Percentiles rank a stretch among this genome's conserved stretches.
Evolutionary conservation across 1,140 invertebrate genomes (phyloP).

Genomic region (Dendrolimus kikuchii): DNA sequence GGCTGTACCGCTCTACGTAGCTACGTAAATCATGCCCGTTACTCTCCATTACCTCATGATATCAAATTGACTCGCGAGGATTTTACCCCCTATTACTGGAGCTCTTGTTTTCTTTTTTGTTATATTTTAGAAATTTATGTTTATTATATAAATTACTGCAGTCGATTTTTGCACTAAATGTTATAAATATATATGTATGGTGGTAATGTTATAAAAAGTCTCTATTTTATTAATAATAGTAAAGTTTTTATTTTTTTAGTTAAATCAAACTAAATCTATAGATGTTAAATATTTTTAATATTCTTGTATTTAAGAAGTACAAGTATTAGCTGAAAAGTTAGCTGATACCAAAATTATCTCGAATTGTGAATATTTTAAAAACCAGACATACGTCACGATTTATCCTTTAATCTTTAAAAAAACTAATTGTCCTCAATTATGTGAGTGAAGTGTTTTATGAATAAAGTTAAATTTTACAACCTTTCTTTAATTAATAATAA

Average conservation of each 20-base stretch:
- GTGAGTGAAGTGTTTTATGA: no score
- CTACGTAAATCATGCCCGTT: slow-evolving; percentile 67
- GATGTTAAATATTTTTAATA: background rate
- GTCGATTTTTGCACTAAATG: background rate
- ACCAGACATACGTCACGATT: no score
- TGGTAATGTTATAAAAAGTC: background rate
- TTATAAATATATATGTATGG: background rate
- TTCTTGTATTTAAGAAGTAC: no score
- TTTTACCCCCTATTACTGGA: slow-evolving; percentile 27
- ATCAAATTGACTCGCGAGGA: slow-evolving; percentile 65
- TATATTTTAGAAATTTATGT: slow-evolving; percentile 5
- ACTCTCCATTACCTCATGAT: slow-evolving; percentile 70
- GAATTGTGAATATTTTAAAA: no score
- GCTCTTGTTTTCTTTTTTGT: slow-evolving; percentile 25
- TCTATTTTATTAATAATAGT: background rate
- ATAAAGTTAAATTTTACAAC: no score
- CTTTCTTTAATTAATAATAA: no score
- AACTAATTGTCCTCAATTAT: no score
- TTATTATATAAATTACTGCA: no score
- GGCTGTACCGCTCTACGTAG: background rate
- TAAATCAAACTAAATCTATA: background rate
- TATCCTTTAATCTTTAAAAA: no score
- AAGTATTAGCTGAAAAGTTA: no score
- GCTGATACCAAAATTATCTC: no score
- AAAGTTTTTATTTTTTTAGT: background rate